Evolutionary conservation across 2,888 invertebrate species (phyloP), one percentile per base, ranked within the genome.

Genomic region (Scaeva pyrastri): DNA sequence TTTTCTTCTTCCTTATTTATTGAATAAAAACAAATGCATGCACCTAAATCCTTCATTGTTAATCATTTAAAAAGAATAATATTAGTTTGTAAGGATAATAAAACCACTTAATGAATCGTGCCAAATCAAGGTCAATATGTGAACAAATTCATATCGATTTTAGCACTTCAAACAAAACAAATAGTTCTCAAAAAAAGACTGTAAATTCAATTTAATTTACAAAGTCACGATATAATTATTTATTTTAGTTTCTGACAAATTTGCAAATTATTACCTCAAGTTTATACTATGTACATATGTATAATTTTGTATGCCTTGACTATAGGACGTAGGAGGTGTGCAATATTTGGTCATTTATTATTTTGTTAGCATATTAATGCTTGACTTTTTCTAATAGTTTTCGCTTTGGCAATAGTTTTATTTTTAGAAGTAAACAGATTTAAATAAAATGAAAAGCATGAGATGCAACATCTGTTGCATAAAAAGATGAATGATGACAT

Each of bases 41-140:
- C n/a, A n/a, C n/a, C n/a, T n/a, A n/a, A n/a, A n/a, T n/a, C n/a
- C n/a, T n/a, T n/a, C n/a, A n/a, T n/a, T n/a, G n/a, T n/a, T n/a
- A n/a, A 5, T 4, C 8, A 7, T 31, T 31, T 5, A 6, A 26
- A n/a, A 55, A 43, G n/a, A 62, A 16, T 7, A 12, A 3, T 31
- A 14, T 68, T 52, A 66, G 52, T 68, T 68, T 68, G 52, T 23
- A 68, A n/a, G 74, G 55, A 55, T 52, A 55, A 74, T 43, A 52
- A 64, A 50, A 62, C 12, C 74, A 50, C 39, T 64, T 64, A 74
- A 74, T 64, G 74, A 74, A 52, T 64, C 55, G 64, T 64, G 62
- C 52, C 64, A 55, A 52, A 55, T 64, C 14, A 55, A 64, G 64
- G 62, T 31, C 31, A 64, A 19, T 5, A n/a, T 55, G 43, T 45